These are phyloP conservation scores for Athalia cordata DNA, from an alignment of 2,888 invertebrate species.

Conservation along the genomic window DNA sequence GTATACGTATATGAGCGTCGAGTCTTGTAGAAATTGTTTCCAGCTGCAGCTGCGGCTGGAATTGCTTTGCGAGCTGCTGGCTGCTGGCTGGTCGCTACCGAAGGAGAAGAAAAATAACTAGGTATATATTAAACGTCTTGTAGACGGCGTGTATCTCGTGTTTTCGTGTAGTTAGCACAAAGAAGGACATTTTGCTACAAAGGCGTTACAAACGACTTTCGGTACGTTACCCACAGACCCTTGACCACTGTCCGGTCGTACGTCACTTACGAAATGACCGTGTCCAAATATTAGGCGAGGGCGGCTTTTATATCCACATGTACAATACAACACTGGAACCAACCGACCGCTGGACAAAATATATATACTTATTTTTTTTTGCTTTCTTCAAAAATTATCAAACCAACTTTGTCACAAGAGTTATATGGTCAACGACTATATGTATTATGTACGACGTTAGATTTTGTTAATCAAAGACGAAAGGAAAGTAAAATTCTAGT, in stretches of 20 bases:
- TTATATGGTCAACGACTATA: too few relatives aligned
- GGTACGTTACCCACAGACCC: conserved; percentile 51
- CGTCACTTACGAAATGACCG: conserved; percentile 57
- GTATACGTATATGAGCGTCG: too few relatives aligned
- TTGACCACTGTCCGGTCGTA: conserved; percentile 53
- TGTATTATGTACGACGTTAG: too few relatives aligned
- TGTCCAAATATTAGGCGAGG: conserved; percentile 66
- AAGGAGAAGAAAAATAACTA: conserved; percentile 35
- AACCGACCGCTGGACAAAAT: neutral
- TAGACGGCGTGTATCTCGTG: conserved; percentile 50
- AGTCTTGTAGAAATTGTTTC: too few relatives aligned
- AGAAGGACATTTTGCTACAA: conserved; percentile 49
- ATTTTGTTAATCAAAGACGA: too few relatives aligned
- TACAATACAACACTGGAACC: neutral
- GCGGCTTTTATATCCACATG: neutral
- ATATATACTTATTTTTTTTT: neutral
- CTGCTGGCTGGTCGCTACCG: too few relatives aligned
- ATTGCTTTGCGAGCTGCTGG: too few relatives aligned
- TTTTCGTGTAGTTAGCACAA: conserved; percentile 62
- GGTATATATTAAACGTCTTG: conserved; percentile 44
- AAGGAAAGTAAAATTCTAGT: too few relatives aligned
- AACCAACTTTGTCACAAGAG: neutral
- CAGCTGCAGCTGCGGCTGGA: too few relatives aligned
- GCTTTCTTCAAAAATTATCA: neutral
- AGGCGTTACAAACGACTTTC: conserved; percentile 60